A percentile compares a stretch with the other conserved stretches of the same genome.
Evolutionary conservation across 37 sponge, comb jelly and placozoan species (phyloP).

Genomic region (Oopsacas minuta): DNA sequence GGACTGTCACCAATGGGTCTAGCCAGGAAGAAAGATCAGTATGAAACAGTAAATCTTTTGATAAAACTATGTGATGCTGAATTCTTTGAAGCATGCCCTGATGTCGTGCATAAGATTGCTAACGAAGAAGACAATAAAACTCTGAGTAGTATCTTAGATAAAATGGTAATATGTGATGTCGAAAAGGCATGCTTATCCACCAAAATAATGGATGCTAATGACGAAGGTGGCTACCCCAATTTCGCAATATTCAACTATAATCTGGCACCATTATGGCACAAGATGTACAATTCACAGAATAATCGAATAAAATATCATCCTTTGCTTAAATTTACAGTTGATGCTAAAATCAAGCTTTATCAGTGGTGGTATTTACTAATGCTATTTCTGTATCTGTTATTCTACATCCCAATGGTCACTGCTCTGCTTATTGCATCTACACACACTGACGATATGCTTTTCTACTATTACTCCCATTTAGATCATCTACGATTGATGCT

Average conservation of each 20-base stretch:
- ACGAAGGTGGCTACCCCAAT: neutral
- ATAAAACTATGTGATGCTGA: neutral
- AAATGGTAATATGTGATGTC: neutral
- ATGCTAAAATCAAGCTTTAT: conserved; percentile 4
- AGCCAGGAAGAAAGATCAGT: neutral
- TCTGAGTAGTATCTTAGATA: neutral
- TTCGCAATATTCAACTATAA: neutral
- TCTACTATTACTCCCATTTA: neutral
- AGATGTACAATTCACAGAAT: neutral
- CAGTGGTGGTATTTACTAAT: neutral
- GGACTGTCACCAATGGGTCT: neutral
- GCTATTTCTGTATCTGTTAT: neutral
- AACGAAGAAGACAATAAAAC: conserved; percentile 7
- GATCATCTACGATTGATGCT: neutral
- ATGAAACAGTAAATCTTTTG: neutral
- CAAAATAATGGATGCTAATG: conserved; percentile 1
- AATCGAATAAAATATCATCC: neutral
- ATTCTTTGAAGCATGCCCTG: neutral
- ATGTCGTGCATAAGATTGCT: neutral
- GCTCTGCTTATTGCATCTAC: neutral
- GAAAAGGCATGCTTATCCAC: neutral
- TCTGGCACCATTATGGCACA: neutral
- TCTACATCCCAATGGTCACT: conserved; percentile 1
- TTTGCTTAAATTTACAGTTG: neutral
- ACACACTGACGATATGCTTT: neutral